Percentiles rank a stretch among this genome's conserved stretches.
phyloP scores from a whole-genome alignment of 23 tunicate genomes.

The Halocynthia aurantium region DNA sequence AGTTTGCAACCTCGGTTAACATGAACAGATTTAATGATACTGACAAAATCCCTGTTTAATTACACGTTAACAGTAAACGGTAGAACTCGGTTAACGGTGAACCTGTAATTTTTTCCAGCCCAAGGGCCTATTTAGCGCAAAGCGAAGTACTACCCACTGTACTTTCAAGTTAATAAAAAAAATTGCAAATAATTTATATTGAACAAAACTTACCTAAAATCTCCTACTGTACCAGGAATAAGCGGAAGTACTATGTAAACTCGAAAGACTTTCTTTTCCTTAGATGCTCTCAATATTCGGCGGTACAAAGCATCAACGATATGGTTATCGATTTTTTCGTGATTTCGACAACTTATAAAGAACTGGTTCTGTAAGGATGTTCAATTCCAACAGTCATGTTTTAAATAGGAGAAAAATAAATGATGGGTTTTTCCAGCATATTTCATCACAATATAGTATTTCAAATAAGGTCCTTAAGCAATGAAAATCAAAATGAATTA shows the following conservation, averaged over 20 bases:
- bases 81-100: too few species aligned
- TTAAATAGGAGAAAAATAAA: not conserved
- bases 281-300: conserved; percentile 45
- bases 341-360: conserved; percentile 46
- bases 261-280: conserved; percentile 36
- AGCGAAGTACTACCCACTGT: too few species aligned
- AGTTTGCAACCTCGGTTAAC: too few species aligned
- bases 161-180: not conserved
- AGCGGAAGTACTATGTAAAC: conserved; percentile 81
- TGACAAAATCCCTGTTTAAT: too few species aligned
- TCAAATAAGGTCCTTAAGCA: not conserved
- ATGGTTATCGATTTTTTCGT: conserved; percentile 52
- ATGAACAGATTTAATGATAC: too few species aligned
- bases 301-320: conserved; percentile 47
- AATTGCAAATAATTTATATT: not conserved
- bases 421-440: not conserved
- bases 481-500: not conserved
- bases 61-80: too few species aligned
- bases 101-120: too few species aligned
- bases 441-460: not conserved
- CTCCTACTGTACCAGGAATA: conserved; percentile 72
- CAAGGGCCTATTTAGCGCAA: too few species aligned
- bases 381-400: too few species aligned
- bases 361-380: conserved; percentile 54
- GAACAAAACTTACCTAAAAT: conserved; percentile 34